Percentiles rank a stretch among this genome's conserved stretches.
These are phyloP conservation scores for Tyria jacobaeae DNA, from an alignment of 2,888 invertebrate species.

Conservation along the genomic window DNA sequence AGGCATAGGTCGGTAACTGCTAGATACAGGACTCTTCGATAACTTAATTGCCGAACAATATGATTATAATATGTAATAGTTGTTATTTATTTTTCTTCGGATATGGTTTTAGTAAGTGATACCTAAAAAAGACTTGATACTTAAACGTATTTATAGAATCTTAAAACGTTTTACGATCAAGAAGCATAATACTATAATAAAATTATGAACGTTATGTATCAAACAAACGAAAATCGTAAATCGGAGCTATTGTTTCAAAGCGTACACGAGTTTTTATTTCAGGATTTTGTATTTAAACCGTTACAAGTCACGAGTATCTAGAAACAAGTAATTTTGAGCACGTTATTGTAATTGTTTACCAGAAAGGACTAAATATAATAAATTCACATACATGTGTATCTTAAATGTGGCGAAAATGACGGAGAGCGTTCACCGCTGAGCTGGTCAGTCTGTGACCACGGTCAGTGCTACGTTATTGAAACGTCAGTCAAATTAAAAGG, in stretches of 20 bases:
- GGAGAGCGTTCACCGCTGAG: no score
- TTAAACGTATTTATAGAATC: slow-evolving; percentile 76
- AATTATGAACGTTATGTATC: slow-evolving; percentile 71
- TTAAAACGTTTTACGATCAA: slow-evolving; percentile 75
- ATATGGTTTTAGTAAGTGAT: slow-evolving; percentile 46
- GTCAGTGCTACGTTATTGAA: no score
- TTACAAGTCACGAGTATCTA: no score
- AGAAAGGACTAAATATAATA: background rate
- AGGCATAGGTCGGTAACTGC: no score
- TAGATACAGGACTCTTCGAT: no score
- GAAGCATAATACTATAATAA: slow-evolving; percentile 74
- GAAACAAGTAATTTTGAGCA: background rate
- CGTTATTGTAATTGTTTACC: background rate
- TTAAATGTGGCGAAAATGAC: no score
- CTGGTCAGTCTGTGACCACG: no score
- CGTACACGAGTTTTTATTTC: slow-evolving; percentile 12
- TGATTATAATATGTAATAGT: slow-evolving; percentile 6
- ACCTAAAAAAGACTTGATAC: slow-evolving; percentile 60
- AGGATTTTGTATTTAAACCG: background rate
- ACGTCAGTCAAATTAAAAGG: no score
- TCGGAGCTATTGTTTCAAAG: slow-evolving; percentile 51
- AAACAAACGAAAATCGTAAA: slow-evolving; percentile 72
- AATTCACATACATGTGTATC: no score
- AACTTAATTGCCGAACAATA: no score
- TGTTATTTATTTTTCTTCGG: slow-evolving; percentile 17